These are phyloP conservation scores for Cyprinodon tularosa DNA, from an alignment of 2,113 vertebrate genomes.

Conservation along the genomic window DNA sequence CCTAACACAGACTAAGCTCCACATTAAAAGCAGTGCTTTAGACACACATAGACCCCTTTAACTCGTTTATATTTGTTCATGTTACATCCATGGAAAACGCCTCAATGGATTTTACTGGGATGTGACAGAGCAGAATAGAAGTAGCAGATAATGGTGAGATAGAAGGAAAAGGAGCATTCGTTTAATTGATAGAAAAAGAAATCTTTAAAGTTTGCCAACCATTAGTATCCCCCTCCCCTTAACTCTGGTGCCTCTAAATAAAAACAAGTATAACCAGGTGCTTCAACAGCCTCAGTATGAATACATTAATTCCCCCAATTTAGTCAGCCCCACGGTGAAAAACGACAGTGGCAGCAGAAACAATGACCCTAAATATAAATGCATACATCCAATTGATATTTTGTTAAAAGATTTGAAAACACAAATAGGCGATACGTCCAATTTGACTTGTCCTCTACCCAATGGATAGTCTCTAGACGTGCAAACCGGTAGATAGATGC, in stretches of 20 bases:
- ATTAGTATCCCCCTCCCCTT: too few species aligned
- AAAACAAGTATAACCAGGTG: too few species aligned
- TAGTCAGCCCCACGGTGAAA: too few species aligned
- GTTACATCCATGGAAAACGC: neutral
- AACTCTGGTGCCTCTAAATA: too few species aligned
- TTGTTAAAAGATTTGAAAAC: too few species aligned
- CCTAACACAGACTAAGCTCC: conserved; percentile 33
- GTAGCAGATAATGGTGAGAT: neutral
- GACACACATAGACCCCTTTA: neutral
- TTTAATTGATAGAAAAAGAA: neutral
- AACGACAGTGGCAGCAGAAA: neutral
- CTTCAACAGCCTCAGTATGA: too few species aligned
- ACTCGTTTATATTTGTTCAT: neutral
- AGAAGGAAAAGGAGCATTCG: neutral
- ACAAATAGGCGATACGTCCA: too few species aligned
- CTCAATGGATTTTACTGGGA: neutral
- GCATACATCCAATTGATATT: neutral
- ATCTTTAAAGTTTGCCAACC: too few species aligned
- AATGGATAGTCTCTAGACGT: too few species aligned
- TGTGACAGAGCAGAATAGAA: neutral
- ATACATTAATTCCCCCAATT: too few species aligned
- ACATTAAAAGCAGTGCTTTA: conserved; percentile 22
- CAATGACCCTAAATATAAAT: neutral
- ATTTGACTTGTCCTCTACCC: too few species aligned
- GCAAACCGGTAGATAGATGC: too few species aligned